A percentile compares a stretch with the other conserved stretches of the same genome.
Evolutionary conservation across 1,140 invertebrate genomes (phyloP).

Genomic region (Nasonia longicornis): DNA sequence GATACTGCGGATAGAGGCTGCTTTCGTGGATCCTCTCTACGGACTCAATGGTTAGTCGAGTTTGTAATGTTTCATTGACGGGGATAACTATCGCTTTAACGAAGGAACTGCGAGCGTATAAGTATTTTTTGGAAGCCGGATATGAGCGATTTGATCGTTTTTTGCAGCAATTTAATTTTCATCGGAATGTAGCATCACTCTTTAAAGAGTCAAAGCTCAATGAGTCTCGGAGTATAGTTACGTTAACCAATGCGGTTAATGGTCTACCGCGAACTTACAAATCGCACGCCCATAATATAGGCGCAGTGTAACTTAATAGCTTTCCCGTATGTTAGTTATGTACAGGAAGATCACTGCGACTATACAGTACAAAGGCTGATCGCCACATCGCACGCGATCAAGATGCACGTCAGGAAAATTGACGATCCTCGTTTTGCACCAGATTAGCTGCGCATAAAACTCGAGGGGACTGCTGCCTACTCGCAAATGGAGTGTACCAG

Average conservation of each 20-base stretch:
- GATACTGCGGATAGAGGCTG: background rate
- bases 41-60: too few relatives aligned
- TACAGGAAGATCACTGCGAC: constrained; percentile 61
- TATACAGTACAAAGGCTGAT: constrained; percentile 65
- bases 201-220: background rate
- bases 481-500: background rate
- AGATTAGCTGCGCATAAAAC: constrained; percentile 6
- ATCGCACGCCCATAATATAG: background rate
- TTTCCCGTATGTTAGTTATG: constrained; percentile 49
- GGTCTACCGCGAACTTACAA: background rate
- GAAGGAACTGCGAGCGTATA: background rate
- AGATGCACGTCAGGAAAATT: constrained; percentile 63
- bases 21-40: background rate
- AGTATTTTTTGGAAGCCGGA: background rate
- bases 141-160: too few relatives aligned
- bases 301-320: constrained; percentile 60
- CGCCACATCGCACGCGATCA: constrained; percentile 69
- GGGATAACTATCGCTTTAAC: background rate
- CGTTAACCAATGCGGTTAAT: background rate
- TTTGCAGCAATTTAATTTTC: too few relatives aligned
- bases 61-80: background rate
- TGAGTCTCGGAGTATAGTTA: background rate
- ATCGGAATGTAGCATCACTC: background rate
- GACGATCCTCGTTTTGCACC: constrained; percentile 56
- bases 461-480: background rate